A percentile compares a stretch with the other conserved stretches of the same genome.
phyloP scores from a whole-genome alignment of 2,888 invertebrate species.

The Erebia epiphron region DNA sequence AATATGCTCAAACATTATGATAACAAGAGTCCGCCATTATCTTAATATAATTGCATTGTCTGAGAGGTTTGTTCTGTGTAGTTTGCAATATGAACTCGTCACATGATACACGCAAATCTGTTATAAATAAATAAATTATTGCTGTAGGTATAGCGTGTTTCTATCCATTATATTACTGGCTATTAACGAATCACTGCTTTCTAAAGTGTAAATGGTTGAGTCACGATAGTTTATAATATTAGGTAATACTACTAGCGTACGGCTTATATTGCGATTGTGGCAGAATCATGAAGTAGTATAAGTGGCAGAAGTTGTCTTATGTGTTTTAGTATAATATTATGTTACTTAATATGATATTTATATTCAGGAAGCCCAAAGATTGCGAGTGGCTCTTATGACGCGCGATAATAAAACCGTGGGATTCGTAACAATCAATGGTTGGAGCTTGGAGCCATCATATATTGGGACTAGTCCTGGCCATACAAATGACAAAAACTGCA shows the following conservation, averaged over 20 bases:
- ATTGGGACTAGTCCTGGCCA: slow-evolving; percentile 88
- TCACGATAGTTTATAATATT: neutral
- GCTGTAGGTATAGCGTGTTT: neutral
- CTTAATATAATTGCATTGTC: neutral
- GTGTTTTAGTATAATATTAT: neutral
- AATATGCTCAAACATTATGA: neutral
- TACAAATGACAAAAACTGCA: slow-evolving; percentile 70
- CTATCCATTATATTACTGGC: neutral
- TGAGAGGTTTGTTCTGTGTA: neutral
- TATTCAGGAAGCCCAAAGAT: slow-evolving; percentile 75
- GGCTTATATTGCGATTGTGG: no score
- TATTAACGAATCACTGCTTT: neutral
- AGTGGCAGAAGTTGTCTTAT: no score
- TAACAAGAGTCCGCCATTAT: neutral
- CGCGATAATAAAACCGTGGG: slow-evolving; percentile 88
- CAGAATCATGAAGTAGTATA: no score
- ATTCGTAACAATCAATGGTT: slow-evolving; percentile 92
- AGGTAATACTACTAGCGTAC: neutral
- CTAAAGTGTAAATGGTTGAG: neutral
- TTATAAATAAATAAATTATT: slow-evolving; percentile 3
- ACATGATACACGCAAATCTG: neutral
- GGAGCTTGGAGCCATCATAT: slow-evolving; percentile 91
- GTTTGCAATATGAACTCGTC: neutral
- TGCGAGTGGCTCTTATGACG: slow-evolving; percentile 84
- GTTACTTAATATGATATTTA: neutral